Evolutionary conservation across 1,140 invertebrate species (phyloP).

Genomic region (Drosophila teissieri): DNA sequence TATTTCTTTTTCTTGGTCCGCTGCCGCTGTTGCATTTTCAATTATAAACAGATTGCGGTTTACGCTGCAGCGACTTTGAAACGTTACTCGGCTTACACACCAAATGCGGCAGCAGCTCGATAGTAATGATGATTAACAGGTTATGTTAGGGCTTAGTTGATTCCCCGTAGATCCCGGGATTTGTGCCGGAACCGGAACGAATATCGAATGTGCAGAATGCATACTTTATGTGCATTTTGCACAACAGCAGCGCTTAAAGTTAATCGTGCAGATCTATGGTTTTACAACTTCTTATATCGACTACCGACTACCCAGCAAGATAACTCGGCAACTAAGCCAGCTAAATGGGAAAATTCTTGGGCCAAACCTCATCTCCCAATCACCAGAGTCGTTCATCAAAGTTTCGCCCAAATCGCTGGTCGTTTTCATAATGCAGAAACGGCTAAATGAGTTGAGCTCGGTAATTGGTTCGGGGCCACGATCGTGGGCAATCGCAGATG

Average conservation of each 20-base stretch:
- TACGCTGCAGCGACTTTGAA: slow-evolving; percentile 71
- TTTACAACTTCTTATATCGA: background rate
- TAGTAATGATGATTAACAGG: slow-evolving; percentile 14
- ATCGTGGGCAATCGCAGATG: slow-evolving; percentile 25
- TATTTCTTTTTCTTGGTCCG: slow-evolving; percentile 9
- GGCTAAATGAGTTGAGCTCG: slow-evolving; percentile 2
- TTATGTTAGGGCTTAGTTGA: slow-evolving; percentile 5
- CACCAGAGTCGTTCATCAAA: background rate
- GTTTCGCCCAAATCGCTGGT: slow-evolving; percentile 6
- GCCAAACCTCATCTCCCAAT: background rate
- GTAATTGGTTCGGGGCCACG: slow-evolving; percentile 25
- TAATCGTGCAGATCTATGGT: background rate
- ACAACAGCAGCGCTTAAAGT: background rate
- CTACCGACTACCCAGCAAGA: background rate
- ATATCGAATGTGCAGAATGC: too few relatives aligned
- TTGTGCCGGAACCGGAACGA: background rate
- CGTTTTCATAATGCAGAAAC: background rate
- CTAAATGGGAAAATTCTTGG: background rate
- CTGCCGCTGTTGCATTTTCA: slow-evolving; percentile 48
- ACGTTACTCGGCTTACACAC: slow-evolving; percentile 69
- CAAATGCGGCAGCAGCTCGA: slow-evolving; percentile 6
- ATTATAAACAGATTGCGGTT: slow-evolving; percentile 79
- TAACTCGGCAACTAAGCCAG: background rate
- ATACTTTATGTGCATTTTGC: background rate
- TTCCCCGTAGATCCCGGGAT: slow-evolving; percentile 4